These are phyloP conservation scores for Drosophila hamatofila DNA, from an alignment of 2,888 invertebrate genomes.

Conservation along the genomic window DNA sequence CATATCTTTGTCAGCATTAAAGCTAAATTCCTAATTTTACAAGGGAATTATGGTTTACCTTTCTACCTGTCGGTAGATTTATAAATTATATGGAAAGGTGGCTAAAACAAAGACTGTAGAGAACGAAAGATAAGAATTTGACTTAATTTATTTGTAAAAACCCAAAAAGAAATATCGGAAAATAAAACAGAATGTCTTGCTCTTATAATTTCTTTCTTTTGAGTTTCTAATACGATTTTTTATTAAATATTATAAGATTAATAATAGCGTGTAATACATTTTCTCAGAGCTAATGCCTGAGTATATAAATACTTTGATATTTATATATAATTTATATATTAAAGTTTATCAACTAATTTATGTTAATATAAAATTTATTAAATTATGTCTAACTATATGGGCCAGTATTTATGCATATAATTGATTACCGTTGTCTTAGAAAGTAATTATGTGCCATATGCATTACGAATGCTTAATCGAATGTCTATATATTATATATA, in stretches of 20 bases:
- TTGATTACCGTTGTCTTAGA: slow-evolving; percentile 16
- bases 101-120: too few species aligned
- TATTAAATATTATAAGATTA: slow-evolving; percentile 37
- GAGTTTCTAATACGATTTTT: slow-evolving; percentile 29
- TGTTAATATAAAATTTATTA: slow-evolving; percentile 11
- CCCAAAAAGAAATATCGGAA: too few species aligned
- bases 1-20: too few species aligned
- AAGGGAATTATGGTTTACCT: too few species aligned
- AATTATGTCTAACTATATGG: slow-evolving; percentile 35
- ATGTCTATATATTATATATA: neutral
- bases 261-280: slow-evolving; percentile 25
- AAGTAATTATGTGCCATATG: slow-evolving; percentile 29
- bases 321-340: slow-evolving; percentile 12
- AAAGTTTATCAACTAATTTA: slow-evolving; percentile 27
- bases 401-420: slow-evolving; percentile 2
- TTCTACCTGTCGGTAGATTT: too few species aligned
- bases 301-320: slow-evolving; percentile 5
- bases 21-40: too few species aligned
- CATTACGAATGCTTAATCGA: slow-evolving; percentile 14
- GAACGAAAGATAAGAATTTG: too few species aligned
- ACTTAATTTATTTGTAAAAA: too few species aligned
- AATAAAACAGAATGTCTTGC: too few species aligned
- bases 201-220: too few species aligned
- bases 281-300: slow-evolving; percentile 15
- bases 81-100: too few species aligned